Evolutionary conservation across 2,113 vertebrate genomes (phyloP).

Genomic region (Sphyrna mokarran): DNA sequence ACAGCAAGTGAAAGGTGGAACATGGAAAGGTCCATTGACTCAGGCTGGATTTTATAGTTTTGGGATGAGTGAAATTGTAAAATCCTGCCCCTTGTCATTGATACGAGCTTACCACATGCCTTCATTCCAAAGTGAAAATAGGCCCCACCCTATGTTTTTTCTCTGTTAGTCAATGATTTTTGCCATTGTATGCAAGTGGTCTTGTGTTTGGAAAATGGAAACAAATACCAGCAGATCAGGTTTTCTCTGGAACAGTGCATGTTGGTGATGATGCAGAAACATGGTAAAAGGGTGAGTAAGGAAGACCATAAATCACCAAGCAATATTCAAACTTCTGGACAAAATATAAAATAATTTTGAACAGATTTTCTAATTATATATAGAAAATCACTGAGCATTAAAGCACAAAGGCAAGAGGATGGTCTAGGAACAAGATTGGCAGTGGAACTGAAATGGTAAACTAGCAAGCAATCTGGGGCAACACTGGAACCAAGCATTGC

Average conservation of each 20-base stretch:
- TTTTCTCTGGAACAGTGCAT: neutral
- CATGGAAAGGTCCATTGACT: too few species aligned
- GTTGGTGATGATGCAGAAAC: neutral
- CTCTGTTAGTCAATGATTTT: neutral
- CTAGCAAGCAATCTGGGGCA: neutral
- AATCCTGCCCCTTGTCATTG: too few species aligned
- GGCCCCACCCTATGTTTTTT: neutral
- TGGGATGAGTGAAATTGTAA: too few species aligned
- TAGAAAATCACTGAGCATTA: neutral
- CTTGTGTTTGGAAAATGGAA: neutral
- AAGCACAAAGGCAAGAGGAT: neutral
- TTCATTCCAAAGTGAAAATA: neutral
- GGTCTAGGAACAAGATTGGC: neutral
- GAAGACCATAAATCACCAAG: neutral
- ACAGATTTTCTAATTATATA: neutral
- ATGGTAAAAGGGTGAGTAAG: neutral
- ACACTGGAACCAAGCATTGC: neutral
- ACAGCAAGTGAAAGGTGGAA: too few species aligned
- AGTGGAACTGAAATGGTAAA: neutral
- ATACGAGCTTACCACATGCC: neutral
- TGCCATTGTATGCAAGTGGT: neutral
- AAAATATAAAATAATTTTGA: neutral
- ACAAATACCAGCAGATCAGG: neutral
- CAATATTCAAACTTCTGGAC: neutral
- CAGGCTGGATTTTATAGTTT: too few species aligned